Percentiles rank a stretch among this genome's conserved stretches.
Evolutionary conservation across 2,797 vertebrate genomes (phyloP).

Genomic region (Capromys pilorides): DNA sequence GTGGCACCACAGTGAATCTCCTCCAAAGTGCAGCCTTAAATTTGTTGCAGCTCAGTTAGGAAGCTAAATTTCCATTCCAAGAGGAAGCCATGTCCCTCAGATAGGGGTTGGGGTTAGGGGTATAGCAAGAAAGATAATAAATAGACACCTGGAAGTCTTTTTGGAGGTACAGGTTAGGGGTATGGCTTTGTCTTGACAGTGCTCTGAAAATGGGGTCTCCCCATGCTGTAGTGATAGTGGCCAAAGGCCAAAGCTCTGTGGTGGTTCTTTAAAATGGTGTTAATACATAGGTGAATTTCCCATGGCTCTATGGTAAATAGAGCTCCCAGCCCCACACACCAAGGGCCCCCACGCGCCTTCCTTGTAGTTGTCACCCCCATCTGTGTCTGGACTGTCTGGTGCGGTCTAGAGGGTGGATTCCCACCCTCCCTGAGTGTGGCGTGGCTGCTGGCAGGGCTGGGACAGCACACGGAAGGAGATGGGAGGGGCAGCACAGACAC

Average conservation of each 20-base stretch:
- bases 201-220: background rate
- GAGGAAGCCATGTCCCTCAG: background rate
- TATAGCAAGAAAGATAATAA: background rate
- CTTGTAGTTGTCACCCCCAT: background rate
- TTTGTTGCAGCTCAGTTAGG: background rate
- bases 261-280: background rate
- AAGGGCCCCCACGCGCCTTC: background rate
- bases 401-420: background rate
- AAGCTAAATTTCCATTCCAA: background rate
- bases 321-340: background rate
- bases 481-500: background rate
- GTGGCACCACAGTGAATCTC: background rate
- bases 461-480: background rate
- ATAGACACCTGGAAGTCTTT: background rate
- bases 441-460: background rate
- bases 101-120: background rate
- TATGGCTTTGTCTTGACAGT: background rate
- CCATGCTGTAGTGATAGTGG: background rate
- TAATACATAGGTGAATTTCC: background rate
- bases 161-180: background rate
- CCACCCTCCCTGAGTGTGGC: constrained; percentile 59
- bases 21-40: background rate
- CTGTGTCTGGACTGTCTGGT: background rate
- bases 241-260: background rate
- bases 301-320: background rate